Conservation (phyloP, 2,113 vertebrate species). For the Perca schrenkii region DNA sequence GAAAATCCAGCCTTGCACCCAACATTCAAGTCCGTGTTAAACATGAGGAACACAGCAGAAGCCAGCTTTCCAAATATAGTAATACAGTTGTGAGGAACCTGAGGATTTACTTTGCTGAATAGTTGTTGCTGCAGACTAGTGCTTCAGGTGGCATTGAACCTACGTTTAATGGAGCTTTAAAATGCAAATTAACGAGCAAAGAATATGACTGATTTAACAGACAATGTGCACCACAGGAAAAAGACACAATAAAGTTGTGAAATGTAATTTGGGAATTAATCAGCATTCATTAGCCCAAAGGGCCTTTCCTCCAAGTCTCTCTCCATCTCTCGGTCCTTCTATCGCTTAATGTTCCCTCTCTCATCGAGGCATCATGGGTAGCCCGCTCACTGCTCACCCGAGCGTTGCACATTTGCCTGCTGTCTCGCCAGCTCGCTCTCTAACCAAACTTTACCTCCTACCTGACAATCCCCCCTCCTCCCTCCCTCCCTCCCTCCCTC, state of each 20-base stretch:
- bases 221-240: slow-evolving; percentile 28
- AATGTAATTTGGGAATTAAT: slow-evolving; percentile 81
- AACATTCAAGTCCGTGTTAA: neutral
- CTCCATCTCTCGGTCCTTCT: slow-evolving; percentile 43
- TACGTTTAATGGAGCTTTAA: slow-evolving; percentile 58
- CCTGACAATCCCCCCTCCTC: slow-evolving; percentile 52
- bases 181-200: slow-evolving; percentile 42
- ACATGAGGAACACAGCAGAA: neutral
- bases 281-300: slow-evolving; percentile 79
- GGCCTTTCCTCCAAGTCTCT: slow-evolving; percentile 55
- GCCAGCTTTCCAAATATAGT: neutral
- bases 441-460: slow-evolving; percentile 83
- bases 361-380: slow-evolving; percentile 71
- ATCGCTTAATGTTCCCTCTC: slow-evolving; percentile 69
- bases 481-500: slow-evolving; percentile 28
- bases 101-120: slow-evolving; percentile 3
- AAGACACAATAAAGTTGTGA: slow-evolving; percentile 64
- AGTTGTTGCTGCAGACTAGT: neutral
- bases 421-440: slow-evolving; percentile 78
- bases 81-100: neutral
- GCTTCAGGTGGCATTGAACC: slow-evolving; percentile 28
- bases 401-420: slow-evolving; percentile 72
- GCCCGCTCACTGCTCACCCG: slow-evolving; percentile 78
- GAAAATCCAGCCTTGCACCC: neutral
- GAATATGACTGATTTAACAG: slow-evolving; percentile 27